These are phyloP conservation scores for Cyprinodon variegatus DNA, from an alignment of 2,113 vertebrate species.

Conservation along the genomic window DNA sequence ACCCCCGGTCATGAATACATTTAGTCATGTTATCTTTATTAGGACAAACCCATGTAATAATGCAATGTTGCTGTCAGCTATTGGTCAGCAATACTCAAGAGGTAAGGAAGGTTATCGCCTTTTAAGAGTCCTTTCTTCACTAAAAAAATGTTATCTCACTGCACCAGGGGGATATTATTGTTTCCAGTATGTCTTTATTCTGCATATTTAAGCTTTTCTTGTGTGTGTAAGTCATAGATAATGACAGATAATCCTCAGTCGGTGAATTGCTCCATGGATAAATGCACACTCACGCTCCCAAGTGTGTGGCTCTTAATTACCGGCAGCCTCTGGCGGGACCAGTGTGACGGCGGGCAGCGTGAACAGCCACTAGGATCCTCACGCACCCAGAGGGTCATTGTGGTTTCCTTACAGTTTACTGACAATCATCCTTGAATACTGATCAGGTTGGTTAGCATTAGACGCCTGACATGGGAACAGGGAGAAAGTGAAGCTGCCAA, in stretches of 20 bases:
- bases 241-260: constrained; percentile 2
- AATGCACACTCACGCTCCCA: constrained; percentile 13
- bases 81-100: too few species aligned
- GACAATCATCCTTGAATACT: constrained; percentile 49
- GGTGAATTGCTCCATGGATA: constrained; percentile 8
- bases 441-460: constrained; percentile 33
- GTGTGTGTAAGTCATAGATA: neutral
- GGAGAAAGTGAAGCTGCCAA: constrained; percentile 14
- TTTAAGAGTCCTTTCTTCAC: too few species aligned
- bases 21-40: too few species aligned
- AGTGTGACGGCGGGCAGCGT: constrained; percentile 43
- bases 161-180: neutral
- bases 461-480: constrained; percentile 11
- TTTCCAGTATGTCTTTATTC: neutral
- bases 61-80: too few species aligned
- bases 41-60: too few species aligned
- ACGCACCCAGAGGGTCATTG: constrained; percentile 51
- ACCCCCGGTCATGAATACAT: too few species aligned
- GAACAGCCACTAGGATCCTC: constrained; percentile 39
- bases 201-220: neutral
- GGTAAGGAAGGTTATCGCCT: too few species aligned
- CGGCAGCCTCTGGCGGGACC: constrained; percentile 40
- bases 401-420: constrained; percentile 37
- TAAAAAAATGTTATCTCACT: neutral
- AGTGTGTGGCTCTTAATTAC: constrained; percentile 62